Evolutionary conservation across 2,797 vertebrate genomes (phyloP).

Genomic region (Bryconaethiops microstoma): DNA sequence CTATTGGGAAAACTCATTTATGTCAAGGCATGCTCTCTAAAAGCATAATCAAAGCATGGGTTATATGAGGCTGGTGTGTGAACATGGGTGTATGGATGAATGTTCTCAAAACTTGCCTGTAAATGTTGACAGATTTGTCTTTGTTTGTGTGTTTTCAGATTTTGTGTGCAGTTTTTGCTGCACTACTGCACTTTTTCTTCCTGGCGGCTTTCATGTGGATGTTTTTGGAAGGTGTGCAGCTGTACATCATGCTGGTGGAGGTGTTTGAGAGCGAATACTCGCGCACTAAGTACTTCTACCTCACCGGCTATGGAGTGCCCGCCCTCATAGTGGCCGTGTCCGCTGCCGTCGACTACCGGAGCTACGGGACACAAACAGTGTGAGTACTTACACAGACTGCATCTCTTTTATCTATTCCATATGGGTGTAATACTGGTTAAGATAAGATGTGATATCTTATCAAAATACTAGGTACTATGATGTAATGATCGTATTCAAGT

Average conservation of each 20-base stretch:
- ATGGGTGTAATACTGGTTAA: too few species aligned
- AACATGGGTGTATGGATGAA: constrained; percentile 52
- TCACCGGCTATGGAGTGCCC: constrained; percentile 95
- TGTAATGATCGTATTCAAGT: too few species aligned
- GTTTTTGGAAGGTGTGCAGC: constrained; percentile 98
- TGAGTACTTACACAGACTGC: constrained; percentile 74
- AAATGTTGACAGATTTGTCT: constrained; percentile 21
- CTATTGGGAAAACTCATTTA: constrained; percentile 42
- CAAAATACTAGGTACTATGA: too few species aligned
- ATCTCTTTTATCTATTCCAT: neutral
- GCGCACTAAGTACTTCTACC: constrained; percentile 95
- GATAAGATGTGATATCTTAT: too few species aligned
- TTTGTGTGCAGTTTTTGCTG: constrained; percentile 94
- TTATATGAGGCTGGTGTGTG: constrained; percentile 31
- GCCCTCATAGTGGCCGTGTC: constrained; percentile 96
- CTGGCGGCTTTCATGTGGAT: constrained; percentile 99
- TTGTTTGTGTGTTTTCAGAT: constrained; percentile 78
- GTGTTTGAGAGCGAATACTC: constrained; percentile 98
- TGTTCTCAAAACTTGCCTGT: neutral
- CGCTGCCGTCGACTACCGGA: constrained; percentile 94
- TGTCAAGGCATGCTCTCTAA: constrained; percentile 34
- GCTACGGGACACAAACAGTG: constrained; percentile 98
- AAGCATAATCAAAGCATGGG: constrained; percentile 29
- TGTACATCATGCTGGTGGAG: constrained; percentile 99
- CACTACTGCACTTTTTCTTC: constrained; percentile 98